Conservation (phyloP, 2,797 vertebrate species). For the Myotis vivesi region DNA sequence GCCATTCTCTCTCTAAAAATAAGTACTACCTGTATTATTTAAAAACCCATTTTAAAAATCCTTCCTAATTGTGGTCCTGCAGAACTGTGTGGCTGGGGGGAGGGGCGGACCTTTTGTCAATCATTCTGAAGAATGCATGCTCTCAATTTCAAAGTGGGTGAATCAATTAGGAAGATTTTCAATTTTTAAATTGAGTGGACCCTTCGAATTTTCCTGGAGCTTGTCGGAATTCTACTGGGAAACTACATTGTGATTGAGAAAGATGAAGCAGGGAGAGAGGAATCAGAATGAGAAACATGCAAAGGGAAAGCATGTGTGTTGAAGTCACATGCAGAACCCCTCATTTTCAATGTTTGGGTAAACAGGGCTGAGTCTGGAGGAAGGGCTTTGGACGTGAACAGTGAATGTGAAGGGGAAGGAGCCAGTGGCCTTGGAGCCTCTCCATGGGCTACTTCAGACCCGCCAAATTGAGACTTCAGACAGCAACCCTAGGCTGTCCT, state of each 20-base stretch:
- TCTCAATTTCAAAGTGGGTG: constrained; percentile 11
- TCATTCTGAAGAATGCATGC: background rate
- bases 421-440: background rate
- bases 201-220: constrained; percentile 56
- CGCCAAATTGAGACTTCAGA: background rate
- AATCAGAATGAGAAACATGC: constrained; percentile 65
- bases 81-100: background rate
- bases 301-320: constrained; percentile 78
- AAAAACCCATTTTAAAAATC: constrained; percentile 61
- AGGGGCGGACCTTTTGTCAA: constrained; percentile 38
- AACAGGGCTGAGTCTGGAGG: background rate
- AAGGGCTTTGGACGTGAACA: background rate
- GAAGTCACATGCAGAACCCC: background rate
- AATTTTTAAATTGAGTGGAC: constrained; percentile 49
- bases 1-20: background rate
- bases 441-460: background rate
- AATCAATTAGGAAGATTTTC: constrained; percentile 56
- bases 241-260: constrained; percentile 66
- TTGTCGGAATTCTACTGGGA: constrained; percentile 59
- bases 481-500: background rate
- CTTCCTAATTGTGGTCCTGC: constrained; percentile 36
- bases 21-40: constrained; percentile 39
- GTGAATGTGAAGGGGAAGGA: background rate
- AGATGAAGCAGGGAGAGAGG: constrained; percentile 46
- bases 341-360: constrained; percentile 36